Evolutionary conservation across 2,797 vertebrate genomes (phyloP), one percentile per base, ranked within the genome.

Genomic region (Melanogrammus aeglefinus): DNA sequence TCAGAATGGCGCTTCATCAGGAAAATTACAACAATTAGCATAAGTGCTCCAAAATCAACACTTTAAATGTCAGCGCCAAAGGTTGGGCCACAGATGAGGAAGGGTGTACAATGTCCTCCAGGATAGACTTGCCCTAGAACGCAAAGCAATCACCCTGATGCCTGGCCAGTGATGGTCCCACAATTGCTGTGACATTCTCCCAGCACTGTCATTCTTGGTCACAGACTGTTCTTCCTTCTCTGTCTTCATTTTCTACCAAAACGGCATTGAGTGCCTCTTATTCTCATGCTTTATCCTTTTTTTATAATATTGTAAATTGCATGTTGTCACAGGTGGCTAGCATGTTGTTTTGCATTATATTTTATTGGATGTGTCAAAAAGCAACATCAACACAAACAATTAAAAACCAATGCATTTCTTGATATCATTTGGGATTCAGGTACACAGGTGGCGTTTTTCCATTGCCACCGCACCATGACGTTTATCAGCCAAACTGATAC

Each of bases 1-100:
- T 97, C 96, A 98, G 97, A 98, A 99, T 96, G 96, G 96, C 95
- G 97, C 97, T 98, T 99, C 97, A 99, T 99, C 98, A 99, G 97
- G 97, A 99, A 99, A 99, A 99, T 99, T 98, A 99, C 97, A 98
- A 99, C 98, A 99, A 99, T 99, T 99, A 99, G 96, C 97, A 99
- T 99, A 99, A 99, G 97, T 99, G 98, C 97, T 98, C 96, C 97
- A 98, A 98, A 99, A 99, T 99, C 97, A 99, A 98, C 97, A 99
- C 97, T 98, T 98, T 97, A 99, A 99, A 99, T 99, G 98, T 99
- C 98, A 99, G 95, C 96, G 93, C 95, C 95, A 96, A 96, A 97
- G 96, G 96, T 97, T 95, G 94, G 96, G 96, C 96, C 96, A 96
- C 96, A 95, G 96, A 97, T 95, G 90, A 92, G 95, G 95, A 95